Evolutionary conservation across 2,797 vertebrate species (phyloP).

Genomic region (Tenualosa thibaudeaui): DNA sequence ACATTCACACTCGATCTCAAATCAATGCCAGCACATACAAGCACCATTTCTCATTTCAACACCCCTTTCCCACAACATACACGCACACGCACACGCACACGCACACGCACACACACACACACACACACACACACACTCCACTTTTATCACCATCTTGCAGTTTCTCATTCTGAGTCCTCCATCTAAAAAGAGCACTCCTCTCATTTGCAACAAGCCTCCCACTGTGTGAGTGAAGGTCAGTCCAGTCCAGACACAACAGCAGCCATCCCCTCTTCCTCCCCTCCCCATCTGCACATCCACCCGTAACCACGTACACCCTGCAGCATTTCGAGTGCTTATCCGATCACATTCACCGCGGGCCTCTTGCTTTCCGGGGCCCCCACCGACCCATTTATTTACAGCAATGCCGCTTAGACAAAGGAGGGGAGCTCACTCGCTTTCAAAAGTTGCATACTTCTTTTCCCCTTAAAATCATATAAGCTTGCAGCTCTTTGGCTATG

Average conservation of each 20-base stretch:
- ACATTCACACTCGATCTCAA: not conserved
- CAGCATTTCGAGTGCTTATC: not conserved
- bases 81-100: not conserved
- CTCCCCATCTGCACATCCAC: not conserved
- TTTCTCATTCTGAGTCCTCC: conserved; percentile 28
- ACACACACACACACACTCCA: not conserved
- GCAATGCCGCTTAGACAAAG: not conserved
- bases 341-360: not conserved
- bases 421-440: not conserved
- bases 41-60: not conserved
- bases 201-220: conserved; percentile 39
- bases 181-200: conserved; percentile 34
- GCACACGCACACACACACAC: not conserved
- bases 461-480: not conserved
- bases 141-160: conserved; percentile 7
- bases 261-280: not conserved
- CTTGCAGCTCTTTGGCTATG: not conserved
- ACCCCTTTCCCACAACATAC: not conserved
- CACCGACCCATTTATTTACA: conserved; percentile 6
- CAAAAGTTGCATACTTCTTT: not conserved
- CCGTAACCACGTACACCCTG: not conserved
- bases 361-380: conserved; percentile 25
- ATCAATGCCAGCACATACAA: not conserved
- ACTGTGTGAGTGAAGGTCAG: conserved; percentile 57
- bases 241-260: conserved; percentile 32